Conservation (phyloP, 2,888 invertebrate genomes). For the Calephelis perditalis region DNA sequence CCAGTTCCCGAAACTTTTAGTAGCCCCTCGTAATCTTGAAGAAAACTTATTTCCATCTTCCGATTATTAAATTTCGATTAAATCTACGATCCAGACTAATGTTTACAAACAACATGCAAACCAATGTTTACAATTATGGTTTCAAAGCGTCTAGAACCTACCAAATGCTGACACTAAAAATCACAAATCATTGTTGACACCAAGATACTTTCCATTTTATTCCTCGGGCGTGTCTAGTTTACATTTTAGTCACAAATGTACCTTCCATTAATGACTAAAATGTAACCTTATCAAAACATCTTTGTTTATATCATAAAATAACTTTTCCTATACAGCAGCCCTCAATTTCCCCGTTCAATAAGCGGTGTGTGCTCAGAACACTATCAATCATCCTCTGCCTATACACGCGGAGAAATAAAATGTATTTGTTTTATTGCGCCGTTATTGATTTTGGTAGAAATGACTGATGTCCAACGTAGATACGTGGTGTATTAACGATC, state of each 20-base stretch:
- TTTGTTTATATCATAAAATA: slow-evolving; percentile 30
- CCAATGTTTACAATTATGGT: too few relatives aligned
- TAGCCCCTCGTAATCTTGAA: too few relatives aligned
- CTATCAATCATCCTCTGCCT: slow-evolving; percentile 69
- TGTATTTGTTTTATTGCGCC: slow-evolving; percentile 61
- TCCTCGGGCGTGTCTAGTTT: slow-evolving; percentile 26
- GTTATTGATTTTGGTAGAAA: slow-evolving; percentile 64
- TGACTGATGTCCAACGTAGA: slow-evolving; percentile 43
- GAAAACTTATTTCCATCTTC: too few relatives aligned
- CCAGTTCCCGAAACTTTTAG: too few relatives aligned
- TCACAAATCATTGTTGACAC: slow-evolving; percentile 41
- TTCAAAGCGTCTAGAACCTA: too few relatives aligned
- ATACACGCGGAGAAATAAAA: slow-evolving; percentile 64
- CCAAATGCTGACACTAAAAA: too few relatives aligned
- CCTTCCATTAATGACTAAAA: slow-evolving; percentile 16
- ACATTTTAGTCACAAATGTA: neutral
- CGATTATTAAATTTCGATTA: too few relatives aligned
- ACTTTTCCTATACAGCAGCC: slow-evolving; percentile 40
- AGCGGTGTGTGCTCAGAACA: slow-evolving; percentile 60
- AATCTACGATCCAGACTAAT: too few relatives aligned
- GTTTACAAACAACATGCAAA: too few relatives aligned
- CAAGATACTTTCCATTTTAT: slow-evolving; percentile 39
- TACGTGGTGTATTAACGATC: slow-evolving; percentile 30
- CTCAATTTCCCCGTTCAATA: slow-evolving; percentile 54
- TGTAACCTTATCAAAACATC: slow-evolving; percentile 24